Percentiles rank a stretch among this genome's conserved stretches.
Conservation (phyloP, 2,888 invertebrate species). For the Neoascia interrupta region DNA sequence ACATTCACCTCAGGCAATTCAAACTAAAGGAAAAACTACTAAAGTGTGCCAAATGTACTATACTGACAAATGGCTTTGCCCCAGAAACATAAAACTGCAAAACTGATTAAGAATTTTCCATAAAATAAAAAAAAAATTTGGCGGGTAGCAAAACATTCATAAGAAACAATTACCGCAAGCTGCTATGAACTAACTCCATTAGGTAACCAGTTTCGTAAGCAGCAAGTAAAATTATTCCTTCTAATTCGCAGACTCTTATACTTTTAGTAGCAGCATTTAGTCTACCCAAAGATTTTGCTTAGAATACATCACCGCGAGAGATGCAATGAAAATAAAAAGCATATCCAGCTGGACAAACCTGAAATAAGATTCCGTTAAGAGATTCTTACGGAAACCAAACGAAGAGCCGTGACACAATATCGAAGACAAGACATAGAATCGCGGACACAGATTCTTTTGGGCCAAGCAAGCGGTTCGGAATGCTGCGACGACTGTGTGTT, state of each 20-base stretch:
- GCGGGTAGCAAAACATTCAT: constrained; percentile 12
- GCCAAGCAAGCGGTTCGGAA: constrained; percentile 32
- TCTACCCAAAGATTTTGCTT: constrained; percentile 24
- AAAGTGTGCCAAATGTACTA: too few relatives aligned
- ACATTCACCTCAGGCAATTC: too few relatives aligned
- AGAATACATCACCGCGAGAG: constrained; percentile 18
- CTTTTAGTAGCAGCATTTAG: too few relatives aligned
- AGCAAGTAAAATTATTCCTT: neutral
- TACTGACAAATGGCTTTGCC: constrained; percentile 18
- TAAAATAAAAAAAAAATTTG: constrained; percentile 3
- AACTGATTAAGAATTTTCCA: neutral
- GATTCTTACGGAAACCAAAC: constrained; percentile 61
- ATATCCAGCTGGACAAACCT: constrained; percentile 46
- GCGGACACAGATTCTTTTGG: constrained; percentile 49
- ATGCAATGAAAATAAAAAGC: constrained; percentile 3
- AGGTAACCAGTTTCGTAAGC: constrained; percentile 36
- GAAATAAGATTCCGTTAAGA: constrained; percentile 64
- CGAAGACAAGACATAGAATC: constrained; percentile 38
- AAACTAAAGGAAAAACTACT: too few relatives aligned
- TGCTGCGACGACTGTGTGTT: constrained; percentile 20
- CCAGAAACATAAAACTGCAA: constrained; percentile 34
- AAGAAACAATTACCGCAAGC: constrained; percentile 5
- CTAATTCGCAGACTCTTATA: too few relatives aligned
- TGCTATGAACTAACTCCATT: constrained; percentile 37
- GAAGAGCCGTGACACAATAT: constrained; percentile 60